Conservation (phyloP, 2,113 vertebrate genomes). For the Amblyornis subalaris region DNA sequence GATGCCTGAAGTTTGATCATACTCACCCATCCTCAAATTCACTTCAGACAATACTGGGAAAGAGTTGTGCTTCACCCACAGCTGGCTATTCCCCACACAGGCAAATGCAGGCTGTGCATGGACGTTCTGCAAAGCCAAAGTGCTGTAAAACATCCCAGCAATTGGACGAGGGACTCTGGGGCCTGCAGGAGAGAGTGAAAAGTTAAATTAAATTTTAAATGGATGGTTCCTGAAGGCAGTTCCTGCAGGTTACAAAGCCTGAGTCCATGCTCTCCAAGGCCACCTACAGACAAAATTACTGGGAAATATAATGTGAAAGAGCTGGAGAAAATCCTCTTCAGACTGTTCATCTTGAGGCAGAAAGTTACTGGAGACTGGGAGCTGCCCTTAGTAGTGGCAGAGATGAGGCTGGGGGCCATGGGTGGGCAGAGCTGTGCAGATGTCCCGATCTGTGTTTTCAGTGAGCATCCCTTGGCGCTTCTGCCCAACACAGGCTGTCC, state of each 20-base stretch:
- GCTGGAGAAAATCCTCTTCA: not conserved
- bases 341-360: not conserved
- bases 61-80: not conserved
- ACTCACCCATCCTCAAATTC: not conserved
- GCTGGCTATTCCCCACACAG: not conserved
- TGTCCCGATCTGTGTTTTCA: not conserved
- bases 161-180: not conserved
- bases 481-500: not conserved
- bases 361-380: not conserved
- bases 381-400: not conserved
- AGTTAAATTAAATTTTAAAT: not conserved
- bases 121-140: not conserved
- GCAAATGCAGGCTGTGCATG: not conserved
- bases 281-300: not conserved
- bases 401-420: not conserved
- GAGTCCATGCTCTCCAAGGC: not conserved
- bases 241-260: not conserved
- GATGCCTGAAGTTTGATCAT: not conserved
- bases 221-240: not conserved
- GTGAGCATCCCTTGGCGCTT: not conserved
- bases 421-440: fast-evolving
- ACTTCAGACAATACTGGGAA: not conserved
- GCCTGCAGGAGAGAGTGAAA: not conserved
- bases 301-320: not conserved
- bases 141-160: not conserved